phyloP scores from a whole-genome alignment of 2,797 vertebrate genomes.

The Arnoldichthys spilopterus region DNA sequence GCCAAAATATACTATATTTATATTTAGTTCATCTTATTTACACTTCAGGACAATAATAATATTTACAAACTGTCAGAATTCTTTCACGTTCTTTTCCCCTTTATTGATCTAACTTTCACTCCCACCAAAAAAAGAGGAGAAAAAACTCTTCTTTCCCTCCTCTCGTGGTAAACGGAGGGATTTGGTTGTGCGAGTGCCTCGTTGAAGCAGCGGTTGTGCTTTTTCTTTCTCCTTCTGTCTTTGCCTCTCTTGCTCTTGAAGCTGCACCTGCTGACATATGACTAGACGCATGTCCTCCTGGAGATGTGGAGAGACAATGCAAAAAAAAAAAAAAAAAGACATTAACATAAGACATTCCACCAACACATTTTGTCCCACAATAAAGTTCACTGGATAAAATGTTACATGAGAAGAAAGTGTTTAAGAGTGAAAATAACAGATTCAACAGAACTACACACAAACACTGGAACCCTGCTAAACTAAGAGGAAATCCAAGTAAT shows the following conservation, averaged over 20 bases:
- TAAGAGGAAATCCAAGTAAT: too few species aligned
- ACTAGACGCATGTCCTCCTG: slow-evolving; percentile 84
- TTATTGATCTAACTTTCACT: slow-evolving; percentile 51
- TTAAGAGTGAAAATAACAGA: too few species aligned
- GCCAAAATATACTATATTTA: slow-evolving; percentile 30
- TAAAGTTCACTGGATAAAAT: background rate
- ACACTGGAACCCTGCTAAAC: too few species aligned
- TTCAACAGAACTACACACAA: too few species aligned
- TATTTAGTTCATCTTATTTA: slow-evolving; percentile 24
- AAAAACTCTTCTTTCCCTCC: slow-evolving; percentile 71
- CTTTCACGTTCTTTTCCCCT: background rate
- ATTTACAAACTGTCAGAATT: slow-evolving; percentile 41
- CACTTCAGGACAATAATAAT: slow-evolving; percentile 28
- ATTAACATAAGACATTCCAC: background rate
- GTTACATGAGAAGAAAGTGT: background rate
- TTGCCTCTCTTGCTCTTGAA: slow-evolving; percentile 69
- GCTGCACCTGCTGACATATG: slow-evolving; percentile 78
- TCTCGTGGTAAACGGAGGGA: slow-evolving; percentile 76
- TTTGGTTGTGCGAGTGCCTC: slow-evolving; percentile 69
- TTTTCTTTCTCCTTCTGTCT: slow-evolving; percentile 57
- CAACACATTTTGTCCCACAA: too few species aligned
- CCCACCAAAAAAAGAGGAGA: slow-evolving; percentile 79
- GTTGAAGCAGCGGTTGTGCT: slow-evolving; percentile 62
- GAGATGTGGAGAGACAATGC: slow-evolving; percentile 2
- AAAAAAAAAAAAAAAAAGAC: background rate